A percentile compares a stretch with the other conserved stretches of the same genome.
Evolutionary conservation across 2,888 invertebrate species (phyloP).

Genomic region (Harmothoe impar): DNA sequence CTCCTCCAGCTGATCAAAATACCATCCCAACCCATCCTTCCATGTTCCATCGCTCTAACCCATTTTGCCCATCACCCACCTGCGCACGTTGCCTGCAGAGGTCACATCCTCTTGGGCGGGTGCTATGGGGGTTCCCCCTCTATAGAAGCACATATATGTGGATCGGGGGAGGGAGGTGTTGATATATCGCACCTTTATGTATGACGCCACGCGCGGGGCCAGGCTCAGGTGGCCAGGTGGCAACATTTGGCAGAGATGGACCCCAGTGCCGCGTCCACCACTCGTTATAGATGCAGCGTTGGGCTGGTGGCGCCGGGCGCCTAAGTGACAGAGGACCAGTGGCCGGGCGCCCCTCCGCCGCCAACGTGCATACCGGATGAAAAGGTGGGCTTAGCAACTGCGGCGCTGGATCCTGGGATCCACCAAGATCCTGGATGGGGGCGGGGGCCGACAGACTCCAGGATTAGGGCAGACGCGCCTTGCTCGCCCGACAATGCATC

Average conservation of each 20-base stretch:
- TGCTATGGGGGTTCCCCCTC: no score
- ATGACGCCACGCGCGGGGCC: not conserved
- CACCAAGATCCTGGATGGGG: not conserved
- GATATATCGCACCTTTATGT: constrained; percentile 52
- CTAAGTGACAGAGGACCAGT: constrained; percentile 48
- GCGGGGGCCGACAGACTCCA: constrained; percentile 16
- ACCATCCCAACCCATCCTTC: no score
- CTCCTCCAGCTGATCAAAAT: no score
- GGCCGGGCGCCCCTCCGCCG: not conserved
- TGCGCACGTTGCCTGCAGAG: no score
- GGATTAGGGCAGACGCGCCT: constrained; percentile 27
- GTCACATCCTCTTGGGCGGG: no score
- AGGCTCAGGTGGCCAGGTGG: constrained; percentile 56
- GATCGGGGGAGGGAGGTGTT: not conserved
- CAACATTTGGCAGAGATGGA: constrained; percentile 59
- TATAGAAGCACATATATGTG: no score
- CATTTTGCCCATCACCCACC: no score
- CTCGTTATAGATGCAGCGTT: constrained; percentile 51
- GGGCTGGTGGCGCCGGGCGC: not conserved
- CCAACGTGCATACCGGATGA: constrained; percentile 47
- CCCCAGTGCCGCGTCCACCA: not conserved
- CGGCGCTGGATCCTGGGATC: constrained; percentile 31
- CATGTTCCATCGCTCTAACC: no score
- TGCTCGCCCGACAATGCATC: constrained; percentile 52
- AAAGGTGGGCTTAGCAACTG: constrained; percentile 55